Conservation (phyloP, 2,888 invertebrate genomes). For the Melanostoma mellinum region DNA sequence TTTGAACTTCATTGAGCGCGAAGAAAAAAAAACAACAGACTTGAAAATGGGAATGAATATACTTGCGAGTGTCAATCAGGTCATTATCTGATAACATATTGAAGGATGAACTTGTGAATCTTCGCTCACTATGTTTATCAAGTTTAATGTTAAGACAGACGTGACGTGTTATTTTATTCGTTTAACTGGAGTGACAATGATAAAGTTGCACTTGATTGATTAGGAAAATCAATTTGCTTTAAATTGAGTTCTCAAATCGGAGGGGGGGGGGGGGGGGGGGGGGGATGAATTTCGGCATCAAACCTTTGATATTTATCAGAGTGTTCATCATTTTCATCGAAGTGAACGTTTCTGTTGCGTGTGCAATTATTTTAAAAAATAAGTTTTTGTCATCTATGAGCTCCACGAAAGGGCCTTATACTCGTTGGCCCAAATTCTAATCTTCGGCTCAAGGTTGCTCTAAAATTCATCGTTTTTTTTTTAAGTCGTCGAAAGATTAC, state of each 20-base stretch:
- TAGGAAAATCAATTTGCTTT: background rate
- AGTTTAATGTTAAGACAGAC: background rate
- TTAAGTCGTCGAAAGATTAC: too few relatives aligned
- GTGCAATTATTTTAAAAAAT: too few relatives aligned
- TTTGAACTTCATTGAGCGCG: background rate
- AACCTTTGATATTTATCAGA: background rate
- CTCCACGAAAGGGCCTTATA: too few relatives aligned
- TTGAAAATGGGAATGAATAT: background rate
- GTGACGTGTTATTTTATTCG: background rate
- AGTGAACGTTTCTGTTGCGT: too few relatives aligned
- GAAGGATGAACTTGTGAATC: background rate
- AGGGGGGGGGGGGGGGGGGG: background rate
- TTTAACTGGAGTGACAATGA: background rate
- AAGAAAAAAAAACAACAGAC: background rate
- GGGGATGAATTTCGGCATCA: background rate
- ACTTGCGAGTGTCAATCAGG: slow-evolving; percentile 9
- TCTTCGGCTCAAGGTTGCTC: too few relatives aligned
- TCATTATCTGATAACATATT: slow-evolving; percentile 9
- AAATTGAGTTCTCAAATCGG: background rate
- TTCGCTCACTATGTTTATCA: background rate
- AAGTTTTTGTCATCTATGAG: too few relatives aligned
- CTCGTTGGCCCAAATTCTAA: too few relatives aligned
- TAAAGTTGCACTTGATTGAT: slow-evolving; percentile 15
- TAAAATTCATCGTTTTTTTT: too few relatives aligned
- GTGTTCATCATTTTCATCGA: too few relatives aligned